Evolutionary conservation across 2,888 invertebrate species (phyloP), one percentile per base, ranked within the genome.

Genomic region (Tetragnatha montana): DNA sequence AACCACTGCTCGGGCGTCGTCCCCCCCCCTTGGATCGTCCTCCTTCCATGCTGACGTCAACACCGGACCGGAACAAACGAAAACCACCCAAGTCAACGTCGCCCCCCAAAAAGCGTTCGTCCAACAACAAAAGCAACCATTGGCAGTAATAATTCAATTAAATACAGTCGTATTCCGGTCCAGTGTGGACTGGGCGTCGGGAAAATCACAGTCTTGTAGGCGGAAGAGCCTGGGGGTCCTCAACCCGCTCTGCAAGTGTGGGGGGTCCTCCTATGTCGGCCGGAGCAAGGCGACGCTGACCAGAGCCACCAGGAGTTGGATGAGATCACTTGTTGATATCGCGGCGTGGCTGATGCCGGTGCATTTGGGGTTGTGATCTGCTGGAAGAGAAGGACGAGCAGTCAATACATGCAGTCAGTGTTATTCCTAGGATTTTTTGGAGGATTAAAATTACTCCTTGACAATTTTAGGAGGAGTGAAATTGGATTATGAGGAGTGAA

Each of bases 301-400:
- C 71, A 50, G 51, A 22, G 51, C 85, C 69, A 85, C 19, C 21
- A 76, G 60, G 50, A 85, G 49, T n/a, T 85, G 81, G 68, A 76
- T 76, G 84, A 89, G 84, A 84, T 84, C 88, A 84, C 74, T 81
- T 22, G 88, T 70, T 21, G 49, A 35, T 49, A 49, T 71, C 8
- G 78, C 69, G 60, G 85, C 89, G n/a, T 76, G 22, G 50, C 89
- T 89, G 60, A 85, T 85, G 22, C 89, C 78, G 47, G 81, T 85
- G 50, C 81, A 81, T 68, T 89, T 81, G 22, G 85, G 85, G 76
- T 89, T 89, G 47, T 86, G 75, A 50, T 85, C 81, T 70, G 81
- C 89, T 89, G 78, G 51, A 88, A 87, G 81, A 78, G 70, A 80
- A 22, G 1, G 17, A 47, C 4, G 69, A 80, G 7, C 12, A n/a